phyloP scores from a whole-genome alignment of 1,140 invertebrate genomes.

The Polypedilum pembai region DNA sequence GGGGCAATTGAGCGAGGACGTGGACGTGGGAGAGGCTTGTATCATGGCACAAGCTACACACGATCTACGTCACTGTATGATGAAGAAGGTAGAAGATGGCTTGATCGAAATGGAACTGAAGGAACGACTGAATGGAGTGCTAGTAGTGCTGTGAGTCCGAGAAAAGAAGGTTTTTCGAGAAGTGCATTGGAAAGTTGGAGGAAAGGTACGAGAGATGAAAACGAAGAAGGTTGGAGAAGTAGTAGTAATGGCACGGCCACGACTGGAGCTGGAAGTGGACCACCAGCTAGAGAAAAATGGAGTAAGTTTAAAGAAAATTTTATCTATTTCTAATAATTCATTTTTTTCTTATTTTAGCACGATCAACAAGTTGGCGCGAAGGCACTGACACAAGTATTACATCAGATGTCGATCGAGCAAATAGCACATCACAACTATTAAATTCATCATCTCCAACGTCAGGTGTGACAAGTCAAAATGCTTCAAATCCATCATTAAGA shows the following conservation, averaged over 20 bases:
- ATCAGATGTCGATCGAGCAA: constrained; percentile 35
- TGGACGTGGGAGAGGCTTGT: constrained; percentile 37
- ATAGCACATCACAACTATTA: constrained; percentile 33
- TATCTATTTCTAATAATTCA: constrained; percentile 34
- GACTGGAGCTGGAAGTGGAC: constrained; percentile 33
- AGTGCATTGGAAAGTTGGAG: constrained; percentile 56
- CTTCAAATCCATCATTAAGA: neutral
- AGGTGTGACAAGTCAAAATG: constrained; percentile 1
- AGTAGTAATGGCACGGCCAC: constrained; percentile 34
- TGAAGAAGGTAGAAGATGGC: constrained; percentile 44
- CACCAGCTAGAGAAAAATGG: constrained; percentile 45
- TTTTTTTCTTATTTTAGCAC: constrained; percentile 36
- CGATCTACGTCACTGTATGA: constrained; percentile 39
- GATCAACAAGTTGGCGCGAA: constrained; percentile 58
- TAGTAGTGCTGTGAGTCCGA: constrained; percentile 48
- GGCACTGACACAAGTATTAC: constrained; percentile 44
- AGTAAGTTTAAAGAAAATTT: constrained; percentile 40
- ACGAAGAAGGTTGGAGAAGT: constrained; percentile 56
- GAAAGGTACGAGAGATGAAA: constrained; percentile 48
- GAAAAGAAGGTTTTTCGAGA: constrained; percentile 51
- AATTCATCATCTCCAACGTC: constrained; percentile 31
- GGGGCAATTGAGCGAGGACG: constrained; percentile 46
- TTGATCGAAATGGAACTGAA: constrained; percentile 56
- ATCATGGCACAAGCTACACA: constrained; percentile 39
- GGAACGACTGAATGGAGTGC: constrained; percentile 52